Evolutionary conservation across 2,888 invertebrate genomes (phyloP).

Genomic region (Rotaria magnacalcarata): DNA sequence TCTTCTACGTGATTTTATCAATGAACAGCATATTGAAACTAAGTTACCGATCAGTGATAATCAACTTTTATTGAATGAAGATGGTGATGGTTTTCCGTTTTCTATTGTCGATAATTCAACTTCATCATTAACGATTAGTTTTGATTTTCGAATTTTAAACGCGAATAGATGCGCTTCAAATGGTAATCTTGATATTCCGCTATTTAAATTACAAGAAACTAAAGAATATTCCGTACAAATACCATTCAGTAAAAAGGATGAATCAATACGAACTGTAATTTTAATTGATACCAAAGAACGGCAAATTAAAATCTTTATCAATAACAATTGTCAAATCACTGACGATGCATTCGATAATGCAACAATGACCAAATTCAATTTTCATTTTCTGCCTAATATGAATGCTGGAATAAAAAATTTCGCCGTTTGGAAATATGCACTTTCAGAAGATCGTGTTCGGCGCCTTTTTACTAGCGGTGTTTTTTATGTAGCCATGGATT

Average conservation of each 20-base stretch:
- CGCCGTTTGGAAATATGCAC: not conserved
- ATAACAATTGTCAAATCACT: not conserved
- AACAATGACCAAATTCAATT: not conserved
- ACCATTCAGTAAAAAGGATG: not conserved
- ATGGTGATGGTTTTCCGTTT: not conserved
- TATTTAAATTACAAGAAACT: not conserved
- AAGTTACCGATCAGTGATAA: not conserved
- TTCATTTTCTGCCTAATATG: not conserved
- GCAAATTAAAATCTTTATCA: not conserved
- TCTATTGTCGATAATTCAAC: not conserved
- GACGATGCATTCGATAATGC: not conserved
- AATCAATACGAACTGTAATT: not conserved
- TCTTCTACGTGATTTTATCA: not conserved
- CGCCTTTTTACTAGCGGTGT: not conserved
- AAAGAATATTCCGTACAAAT: not conserved
- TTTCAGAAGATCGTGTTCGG: not conserved
- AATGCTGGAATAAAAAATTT: not conserved
- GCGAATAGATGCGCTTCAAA: not conserved
- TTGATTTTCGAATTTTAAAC: not conserved
- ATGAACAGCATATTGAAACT: not conserved
- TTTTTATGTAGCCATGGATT: not conserved
- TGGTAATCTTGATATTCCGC: not conserved
- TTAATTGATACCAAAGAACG: not conserved
- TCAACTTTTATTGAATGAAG: not conserved
- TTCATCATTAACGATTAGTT: slow-evolving; percentile 22